A percentile compares a stretch with the other conserved stretches of the same genome.
Conservation (phyloP, 2,888 invertebrate species). For the Teleiodes luculella region DNA sequence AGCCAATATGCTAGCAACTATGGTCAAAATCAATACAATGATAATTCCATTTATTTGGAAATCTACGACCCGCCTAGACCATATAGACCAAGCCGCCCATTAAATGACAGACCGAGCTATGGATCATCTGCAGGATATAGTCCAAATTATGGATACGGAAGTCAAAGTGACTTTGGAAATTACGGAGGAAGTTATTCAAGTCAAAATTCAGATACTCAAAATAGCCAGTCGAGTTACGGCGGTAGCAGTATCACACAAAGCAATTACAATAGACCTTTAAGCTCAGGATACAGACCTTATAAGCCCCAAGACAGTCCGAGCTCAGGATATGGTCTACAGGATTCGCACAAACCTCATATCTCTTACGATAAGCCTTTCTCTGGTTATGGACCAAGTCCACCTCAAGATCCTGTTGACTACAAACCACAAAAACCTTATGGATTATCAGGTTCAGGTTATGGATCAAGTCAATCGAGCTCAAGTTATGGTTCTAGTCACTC, state of each 20-base stretch:
- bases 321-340: slow-evolving; percentile 9
- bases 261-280: slow-evolving; percentile 21
- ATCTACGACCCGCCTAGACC: slow-evolving; percentile 63
- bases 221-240: slow-evolving; percentile 31
- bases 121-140: slow-evolving; percentile 32
- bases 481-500: slow-evolving; percentile 12
- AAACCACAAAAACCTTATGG: slow-evolving; percentile 11
- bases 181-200: slow-evolving; percentile 34
- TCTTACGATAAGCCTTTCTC: background rate
- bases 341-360: slow-evolving; percentile 2
- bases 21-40: slow-evolving; percentile 44
- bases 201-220: slow-evolving; percentile 38
- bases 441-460: slow-evolving; percentile 3
- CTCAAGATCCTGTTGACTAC: background rate
- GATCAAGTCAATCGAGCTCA: slow-evolving; percentile 12
- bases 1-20: slow-evolving; percentile 55
- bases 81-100: slow-evolving; percentile 41
- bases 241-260: slow-evolving; percentile 34
- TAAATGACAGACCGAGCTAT: slow-evolving; percentile 37
- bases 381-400: background rate
- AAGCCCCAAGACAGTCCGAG: slow-evolving; percentile 13
- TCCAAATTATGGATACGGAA: slow-evolving; percentile 37
- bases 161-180: slow-evolving; percentile 2
- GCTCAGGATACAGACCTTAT: slow-evolving; percentile 4
- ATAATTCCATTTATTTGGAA: slow-evolving; percentile 60